Percentiles rank a stretch among this genome's conserved stretches.
Conservation (phyloP, 2,888 invertebrate species). For the Nomada fucata region DNA sequence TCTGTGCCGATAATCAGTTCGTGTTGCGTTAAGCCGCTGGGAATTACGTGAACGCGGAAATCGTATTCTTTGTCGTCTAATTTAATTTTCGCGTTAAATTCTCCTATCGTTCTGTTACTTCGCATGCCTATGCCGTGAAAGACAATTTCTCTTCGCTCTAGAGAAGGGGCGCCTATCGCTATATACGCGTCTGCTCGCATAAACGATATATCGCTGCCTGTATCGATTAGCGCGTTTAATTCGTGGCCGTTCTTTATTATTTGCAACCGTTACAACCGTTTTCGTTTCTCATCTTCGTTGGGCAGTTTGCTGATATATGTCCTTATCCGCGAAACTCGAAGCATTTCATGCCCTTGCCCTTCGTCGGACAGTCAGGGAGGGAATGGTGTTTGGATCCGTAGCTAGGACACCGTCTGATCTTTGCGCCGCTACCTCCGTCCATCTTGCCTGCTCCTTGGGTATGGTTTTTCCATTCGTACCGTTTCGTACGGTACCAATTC, state of each 20-base stretch:
- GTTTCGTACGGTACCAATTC: not conserved
- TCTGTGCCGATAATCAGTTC: constrained; percentile 20
- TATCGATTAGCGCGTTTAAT: constrained; percentile 2
- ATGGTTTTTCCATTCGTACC: not conserved
- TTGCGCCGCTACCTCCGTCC: not conserved
- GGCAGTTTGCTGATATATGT: constrained; percentile 2
- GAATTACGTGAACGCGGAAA: constrained; percentile 5
- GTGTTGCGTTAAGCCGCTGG: constrained; percentile 3
- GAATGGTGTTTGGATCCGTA: not conserved
- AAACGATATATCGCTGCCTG: constrained; percentile 12
- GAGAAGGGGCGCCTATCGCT: not conserved
- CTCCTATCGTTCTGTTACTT: constrained; percentile 1
- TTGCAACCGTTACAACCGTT: constrained; percentile 6
- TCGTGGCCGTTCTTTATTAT: not conserved
- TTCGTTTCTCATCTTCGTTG: not conserved
- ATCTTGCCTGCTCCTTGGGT: not conserved
- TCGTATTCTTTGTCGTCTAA: not conserved
- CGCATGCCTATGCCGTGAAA: constrained; percentile 7
- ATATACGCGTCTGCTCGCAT: not conserved
- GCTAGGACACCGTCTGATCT: not conserved
- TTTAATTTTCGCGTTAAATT: not conserved
- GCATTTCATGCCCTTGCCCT: not conserved
- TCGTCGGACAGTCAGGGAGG: not conserved
- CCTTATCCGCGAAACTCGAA: constrained; percentile 3
- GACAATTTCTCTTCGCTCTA: not conserved